A percentile compares a stretch with the other conserved stretches of the same genome.
phyloP scores from a whole-genome alignment of 2,888 invertebrate genomes.

The Nipponacmea schrenckii region DNA sequence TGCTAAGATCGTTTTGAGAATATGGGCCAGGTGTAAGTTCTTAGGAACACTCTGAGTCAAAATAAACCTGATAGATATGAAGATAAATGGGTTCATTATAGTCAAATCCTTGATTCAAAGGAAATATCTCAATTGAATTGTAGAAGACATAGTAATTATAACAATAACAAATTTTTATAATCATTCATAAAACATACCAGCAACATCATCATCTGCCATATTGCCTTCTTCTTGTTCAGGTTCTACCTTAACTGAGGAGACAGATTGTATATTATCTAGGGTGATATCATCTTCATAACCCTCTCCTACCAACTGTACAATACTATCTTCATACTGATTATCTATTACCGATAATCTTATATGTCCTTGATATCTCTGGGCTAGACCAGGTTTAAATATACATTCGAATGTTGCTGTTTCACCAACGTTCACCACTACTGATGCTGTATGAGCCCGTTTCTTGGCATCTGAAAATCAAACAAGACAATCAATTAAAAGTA shows the following conservation, averaged over 20 bases:
- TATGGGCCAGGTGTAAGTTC: no score
- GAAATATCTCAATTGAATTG: no score
- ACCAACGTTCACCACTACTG: conserved; percentile 61
- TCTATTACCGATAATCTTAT: conserved; percentile 70
- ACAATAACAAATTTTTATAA: no score
- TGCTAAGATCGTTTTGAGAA: no score
- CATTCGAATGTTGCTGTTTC: conserved; percentile 61
- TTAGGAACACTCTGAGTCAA: no score
- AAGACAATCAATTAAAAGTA: not conserved
- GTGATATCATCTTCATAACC: conserved; percentile 70
- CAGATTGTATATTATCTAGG: conserved; percentile 68
- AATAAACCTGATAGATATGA: no score
- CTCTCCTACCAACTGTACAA: conserved; percentile 69
- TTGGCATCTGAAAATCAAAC: conserved; percentile 25
- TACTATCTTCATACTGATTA: conserved; percentile 73
- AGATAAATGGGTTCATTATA: no score
- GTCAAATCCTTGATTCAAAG: no score
- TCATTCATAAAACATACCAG: conserved; percentile 41
- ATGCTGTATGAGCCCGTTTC: conserved; percentile 63
- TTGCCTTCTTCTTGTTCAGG: conserved; percentile 59
- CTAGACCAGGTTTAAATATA: conserved; percentile 53
- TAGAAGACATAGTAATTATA: no score
- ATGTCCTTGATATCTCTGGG: conserved; percentile 62
- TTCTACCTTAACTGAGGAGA: conserved; percentile 38
- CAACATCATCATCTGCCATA: conserved; percentile 65